A percentile compares a stretch with the other conserved stretches of the same genome.
These are phyloP conservation scores for Anniella stebbinsi DNA, from an alignment of 2,797 vertebrate species.

Conservation along the genomic window DNA sequence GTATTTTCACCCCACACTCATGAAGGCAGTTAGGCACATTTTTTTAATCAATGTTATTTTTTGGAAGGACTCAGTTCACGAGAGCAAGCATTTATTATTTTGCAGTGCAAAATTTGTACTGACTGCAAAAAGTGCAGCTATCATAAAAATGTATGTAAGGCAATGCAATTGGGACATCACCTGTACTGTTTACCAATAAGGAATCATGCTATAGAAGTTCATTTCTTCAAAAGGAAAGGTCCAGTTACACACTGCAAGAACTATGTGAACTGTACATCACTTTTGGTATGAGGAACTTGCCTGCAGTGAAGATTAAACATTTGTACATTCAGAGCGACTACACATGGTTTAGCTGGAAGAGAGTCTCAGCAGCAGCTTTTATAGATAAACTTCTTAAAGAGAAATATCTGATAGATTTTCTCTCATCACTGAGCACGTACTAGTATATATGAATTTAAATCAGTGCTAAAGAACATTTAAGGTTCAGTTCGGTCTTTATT, in stretches of 20 bases:
- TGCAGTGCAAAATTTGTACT: slow-evolving; percentile 40
- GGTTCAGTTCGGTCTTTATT: slow-evolving; percentile 34
- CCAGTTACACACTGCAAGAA: slow-evolving; percentile 46
- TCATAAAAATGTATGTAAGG: slow-evolving; percentile 62
- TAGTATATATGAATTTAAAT: slow-evolving; percentile 8
- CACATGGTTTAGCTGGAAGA: background rate
- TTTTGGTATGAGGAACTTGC: slow-evolving; percentile 55
- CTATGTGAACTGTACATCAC: slow-evolving; percentile 42
- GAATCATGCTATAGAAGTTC: slow-evolving; percentile 54
- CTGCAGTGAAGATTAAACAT: slow-evolving; percentile 41
- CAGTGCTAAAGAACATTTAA: slow-evolving; percentile 9
- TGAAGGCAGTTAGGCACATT: slow-evolving; percentile 34
- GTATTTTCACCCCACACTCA: slow-evolving; percentile 25
- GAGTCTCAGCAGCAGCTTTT: slow-evolving; percentile 51
- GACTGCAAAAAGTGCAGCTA: slow-evolving; percentile 68
- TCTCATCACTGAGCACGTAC: slow-evolving; percentile 58
- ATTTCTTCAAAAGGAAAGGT: slow-evolving; percentile 64
- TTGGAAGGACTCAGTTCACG: slow-evolving; percentile 54
- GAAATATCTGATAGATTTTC: background rate
- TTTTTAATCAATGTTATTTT: slow-evolving; percentile 52
- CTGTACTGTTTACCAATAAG: slow-evolving; percentile 49
- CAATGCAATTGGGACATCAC: slow-evolving; percentile 46
- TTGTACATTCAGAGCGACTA: background rate
- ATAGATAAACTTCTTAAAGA: slow-evolving; percentile 51
- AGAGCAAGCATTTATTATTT: slow-evolving; percentile 48